Percentiles rank a stretch among this genome's conserved stretches.
phyloP scores from a whole-genome alignment of 1,140 invertebrate species.

The Penaeus indicus region DNA sequence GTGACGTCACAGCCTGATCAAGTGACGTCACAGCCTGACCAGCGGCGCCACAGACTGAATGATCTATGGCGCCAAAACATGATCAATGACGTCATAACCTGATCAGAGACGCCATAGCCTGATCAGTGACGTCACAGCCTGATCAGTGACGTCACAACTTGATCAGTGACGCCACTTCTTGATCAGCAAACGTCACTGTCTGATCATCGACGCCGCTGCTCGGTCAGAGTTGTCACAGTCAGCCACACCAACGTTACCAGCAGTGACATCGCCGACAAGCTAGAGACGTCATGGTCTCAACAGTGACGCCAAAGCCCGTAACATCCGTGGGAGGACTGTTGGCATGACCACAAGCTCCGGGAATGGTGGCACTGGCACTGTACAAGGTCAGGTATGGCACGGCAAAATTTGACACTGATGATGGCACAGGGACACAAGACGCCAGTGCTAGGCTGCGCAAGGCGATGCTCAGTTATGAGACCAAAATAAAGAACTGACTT shows the following conservation, averaged over 20 bases:
- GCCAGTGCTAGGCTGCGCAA: conserved; percentile 3
- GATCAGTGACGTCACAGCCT: conserved; percentile 23
- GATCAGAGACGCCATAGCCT: neutral
- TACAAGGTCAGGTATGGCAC: conserved; percentile 51
- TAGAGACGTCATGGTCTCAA: too few species aligned
- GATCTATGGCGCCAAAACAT: conserved; percentile 24
- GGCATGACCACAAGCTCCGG: neutral
- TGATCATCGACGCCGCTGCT: too few species aligned
- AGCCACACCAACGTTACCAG: too few species aligned
- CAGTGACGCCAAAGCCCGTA: too few species aligned
- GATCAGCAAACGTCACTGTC: too few species aligned
- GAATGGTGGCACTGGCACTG: conserved; percentile 55
- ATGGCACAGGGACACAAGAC: conserved; percentile 31
- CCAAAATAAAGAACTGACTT: conserved; percentile 28
- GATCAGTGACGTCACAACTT: conserved; percentile 14
- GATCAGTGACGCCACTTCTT: neutral
- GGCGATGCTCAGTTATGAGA: neutral
- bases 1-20: conserved; percentile 55
- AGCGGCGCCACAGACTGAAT: conserved; percentile 23
- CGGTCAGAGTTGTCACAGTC: too few species aligned
- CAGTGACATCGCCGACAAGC: too few species aligned
- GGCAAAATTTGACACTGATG: conserved; percentile 34
- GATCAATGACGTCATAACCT: conserved; percentile 32
- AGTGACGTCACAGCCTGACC: conserved; percentile 38
- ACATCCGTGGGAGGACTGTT: too few species aligned